Conservation (phyloP, 2,888 invertebrate species). For the Drosophila anceps region DNA sequence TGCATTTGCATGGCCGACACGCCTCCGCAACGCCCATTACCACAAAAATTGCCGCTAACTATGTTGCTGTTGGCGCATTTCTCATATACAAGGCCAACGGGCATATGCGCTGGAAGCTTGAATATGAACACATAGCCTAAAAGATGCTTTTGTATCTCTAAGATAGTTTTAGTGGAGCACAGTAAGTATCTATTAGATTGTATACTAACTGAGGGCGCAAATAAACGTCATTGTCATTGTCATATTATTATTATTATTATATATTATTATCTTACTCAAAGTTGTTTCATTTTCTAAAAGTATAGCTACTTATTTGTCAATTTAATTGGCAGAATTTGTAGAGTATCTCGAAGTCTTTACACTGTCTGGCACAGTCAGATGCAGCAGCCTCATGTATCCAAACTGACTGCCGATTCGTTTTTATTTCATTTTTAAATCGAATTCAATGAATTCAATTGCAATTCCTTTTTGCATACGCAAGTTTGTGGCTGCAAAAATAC, state of each 20-base stretch:
- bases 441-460: conserved; percentile 81
- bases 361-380: too few species aligned
- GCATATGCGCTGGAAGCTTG: neutral
- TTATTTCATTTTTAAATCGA: conserved; percentile 73
- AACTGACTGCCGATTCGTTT: conserved; percentile 38
- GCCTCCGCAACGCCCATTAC: conserved; percentile 12
- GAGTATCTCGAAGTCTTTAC: conserved; percentile 11
- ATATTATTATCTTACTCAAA: too few species aligned
- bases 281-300: too few species aligned
- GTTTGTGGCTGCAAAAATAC: conserved; percentile 69
- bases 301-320: too few species aligned
- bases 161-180: neutral
- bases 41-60: conserved; percentile 65
- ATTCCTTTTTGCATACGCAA: conserved; percentile 78
- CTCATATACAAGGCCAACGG: neutral
- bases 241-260: neutral
- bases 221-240: conserved; percentile 1
- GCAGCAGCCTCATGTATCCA: conserved; percentile 13
- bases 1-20: conserved; percentile 5
- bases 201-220: too few species aligned
- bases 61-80: conserved; percentile 41
- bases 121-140: neutral
- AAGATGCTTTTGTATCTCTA: conserved; percentile 3
- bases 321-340: neutral
- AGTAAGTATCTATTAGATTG: neutral